These are phyloP conservation scores for Dendroctonus valens DNA, from an alignment of 1,140 invertebrate species.

Conservation along the genomic window DNA sequence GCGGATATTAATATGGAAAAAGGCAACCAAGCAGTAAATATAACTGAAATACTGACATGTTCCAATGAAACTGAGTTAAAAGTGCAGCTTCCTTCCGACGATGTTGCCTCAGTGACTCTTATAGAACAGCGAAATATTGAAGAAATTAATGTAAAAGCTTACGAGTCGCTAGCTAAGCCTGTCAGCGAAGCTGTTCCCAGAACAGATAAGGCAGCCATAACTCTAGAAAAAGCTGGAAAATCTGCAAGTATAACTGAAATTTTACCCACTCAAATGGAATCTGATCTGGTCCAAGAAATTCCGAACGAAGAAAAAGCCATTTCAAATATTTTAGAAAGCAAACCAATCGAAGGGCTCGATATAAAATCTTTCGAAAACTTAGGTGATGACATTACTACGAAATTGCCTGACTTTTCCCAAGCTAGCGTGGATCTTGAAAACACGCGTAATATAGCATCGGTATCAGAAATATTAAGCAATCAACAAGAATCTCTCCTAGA, in stretches of 20 bases:
- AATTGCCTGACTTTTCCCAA: constrained; percentile 3
- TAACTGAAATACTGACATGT: constrained; percentile 29
- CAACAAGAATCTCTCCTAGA: constrained; percentile 23
- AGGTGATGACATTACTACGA: not conserved
- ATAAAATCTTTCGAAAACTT: constrained; percentile 36
- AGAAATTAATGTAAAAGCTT: constrained; percentile 13
- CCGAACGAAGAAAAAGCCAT: constrained; percentile 26
- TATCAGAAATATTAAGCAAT: constrained; percentile 28
- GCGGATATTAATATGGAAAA: constrained; percentile 29
- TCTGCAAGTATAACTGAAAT: constrained; percentile 18
- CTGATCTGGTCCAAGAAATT: constrained; percentile 3
- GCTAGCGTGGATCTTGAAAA: constrained; percentile 35
- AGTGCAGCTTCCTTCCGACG: constrained; percentile 2
- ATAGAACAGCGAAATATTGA: constrained; percentile 15
- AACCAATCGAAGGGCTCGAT: constrained; percentile 35
- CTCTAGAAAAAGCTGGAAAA: constrained; percentile 21
- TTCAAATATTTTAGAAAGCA: constrained; percentile 43
- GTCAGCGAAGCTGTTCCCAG: not conserved
- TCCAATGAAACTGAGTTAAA: constrained; percentile 21
- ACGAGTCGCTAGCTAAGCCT: constrained; percentile 18
- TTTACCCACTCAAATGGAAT: constrained; percentile 15
- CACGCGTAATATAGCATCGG: constrained; percentile 29
- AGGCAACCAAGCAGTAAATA: constrained; percentile 24
- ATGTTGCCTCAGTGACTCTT: not conserved
- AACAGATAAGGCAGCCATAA: constrained; percentile 14